Percentiles rank a stretch among this genome's conserved stretches.
Conservation (phyloP, 2,113 vertebrate genomes). For the Cochlearius cochlearius region DNA sequence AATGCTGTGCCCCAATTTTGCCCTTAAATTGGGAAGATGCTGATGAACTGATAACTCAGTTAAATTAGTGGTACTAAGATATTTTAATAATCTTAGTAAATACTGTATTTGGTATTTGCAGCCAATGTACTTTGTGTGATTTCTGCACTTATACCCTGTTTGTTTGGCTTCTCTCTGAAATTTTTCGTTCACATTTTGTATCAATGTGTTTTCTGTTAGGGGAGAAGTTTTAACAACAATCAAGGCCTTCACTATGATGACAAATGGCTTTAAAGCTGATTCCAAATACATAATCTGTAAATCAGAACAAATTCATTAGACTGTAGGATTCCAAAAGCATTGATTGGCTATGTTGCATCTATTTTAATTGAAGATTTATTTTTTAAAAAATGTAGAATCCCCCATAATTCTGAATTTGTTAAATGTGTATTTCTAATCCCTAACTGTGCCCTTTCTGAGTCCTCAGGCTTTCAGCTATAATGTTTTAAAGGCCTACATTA, state of each 20-base stretch:
- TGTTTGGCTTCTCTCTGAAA: neutral
- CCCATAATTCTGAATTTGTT: neutral
- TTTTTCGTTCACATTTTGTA: rapidly evolving
- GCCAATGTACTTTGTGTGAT: neutral
- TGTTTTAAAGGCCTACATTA: neutral
- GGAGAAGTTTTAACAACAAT: neutral
- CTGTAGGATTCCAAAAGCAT: neutral
- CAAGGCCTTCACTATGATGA: neutral
- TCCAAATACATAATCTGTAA: neutral
- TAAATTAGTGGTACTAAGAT: neutral
- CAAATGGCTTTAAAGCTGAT: neutral
- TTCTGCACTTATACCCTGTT: neutral
- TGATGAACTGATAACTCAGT: neutral
- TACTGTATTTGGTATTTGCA: neutral
- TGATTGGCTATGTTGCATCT: neutral
- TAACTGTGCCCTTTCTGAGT: rapidly evolving
- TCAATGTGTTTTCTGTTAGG: neutral
- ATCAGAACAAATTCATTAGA: neutral
- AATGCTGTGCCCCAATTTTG: neutral
- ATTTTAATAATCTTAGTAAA: neutral
- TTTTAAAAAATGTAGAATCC: neutral
- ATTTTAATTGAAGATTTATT: neutral
- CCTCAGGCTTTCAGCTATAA: neutral
- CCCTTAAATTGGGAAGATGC: neutral
- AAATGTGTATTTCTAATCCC: neutral